phyloP scores from a whole-genome alignment of 2,888 invertebrate genomes.

The Drosophila stalkeri region DNA sequence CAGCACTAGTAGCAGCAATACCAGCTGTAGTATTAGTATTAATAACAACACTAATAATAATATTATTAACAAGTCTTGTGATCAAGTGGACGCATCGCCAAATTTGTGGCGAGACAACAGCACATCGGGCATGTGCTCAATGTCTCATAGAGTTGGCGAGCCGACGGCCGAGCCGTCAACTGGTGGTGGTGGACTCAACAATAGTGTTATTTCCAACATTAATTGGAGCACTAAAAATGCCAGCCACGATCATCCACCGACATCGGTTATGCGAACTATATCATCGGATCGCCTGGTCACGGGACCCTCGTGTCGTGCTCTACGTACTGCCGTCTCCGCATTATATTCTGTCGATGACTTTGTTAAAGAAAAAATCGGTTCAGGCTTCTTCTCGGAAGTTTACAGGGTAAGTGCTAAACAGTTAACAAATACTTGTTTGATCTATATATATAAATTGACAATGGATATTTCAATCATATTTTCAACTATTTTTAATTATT shows the following conservation, averaged over 20 bases:
- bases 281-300: conserved; percentile 87
- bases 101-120: conserved; percentile 49
- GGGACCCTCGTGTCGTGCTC: conserved; percentile 94
- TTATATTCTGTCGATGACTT: conserved; percentile 97
- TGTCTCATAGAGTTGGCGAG: conserved; percentile 24
- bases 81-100: conserved; percentile 63
- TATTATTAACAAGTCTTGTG: conserved; percentile 30
- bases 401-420: conserved; percentile 92
- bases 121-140: conserved; percentile 57
- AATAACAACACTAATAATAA: background rate
- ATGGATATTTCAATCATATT: background rate
- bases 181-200: conserved; percentile 16
- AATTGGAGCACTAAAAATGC: conserved; percentile 7
- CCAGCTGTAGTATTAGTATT: conserved; percentile 13
- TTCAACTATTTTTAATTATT: background rate
- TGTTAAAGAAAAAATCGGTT: conserved; percentile 95
- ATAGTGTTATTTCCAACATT: conserved; percentile 3
- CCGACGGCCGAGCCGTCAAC: conserved; percentile 20
- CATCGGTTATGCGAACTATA: conserved; percentile 81
- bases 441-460: too few relatives aligned
- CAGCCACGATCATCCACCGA: conserved; percentile 51
- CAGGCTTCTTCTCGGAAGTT: conserved; percentile 98
- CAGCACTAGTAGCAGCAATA: background rate
- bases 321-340: conserved; percentile 95
- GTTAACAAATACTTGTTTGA: too few relatives aligned